Base-by-base conservation (phyloP, 2,797 vertebrate genomes). In the Epinephelus malabaricus region DNA sequence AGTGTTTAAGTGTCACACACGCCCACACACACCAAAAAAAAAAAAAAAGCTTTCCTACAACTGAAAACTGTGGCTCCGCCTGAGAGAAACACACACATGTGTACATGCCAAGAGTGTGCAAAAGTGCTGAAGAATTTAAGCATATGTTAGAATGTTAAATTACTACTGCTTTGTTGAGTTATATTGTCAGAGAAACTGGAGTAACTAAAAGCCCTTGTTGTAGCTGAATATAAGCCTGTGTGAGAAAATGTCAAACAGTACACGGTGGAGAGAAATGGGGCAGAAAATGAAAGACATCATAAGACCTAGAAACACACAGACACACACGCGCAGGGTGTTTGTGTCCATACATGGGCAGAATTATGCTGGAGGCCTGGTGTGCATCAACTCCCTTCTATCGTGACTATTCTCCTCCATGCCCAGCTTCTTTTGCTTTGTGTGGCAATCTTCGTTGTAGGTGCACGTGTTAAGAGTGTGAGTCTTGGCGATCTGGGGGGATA, bases 281-380 rank as follows among this genome's bases (percentile, higher is more conserved):
- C 92, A 92, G 90, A 94, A 92, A 92, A 79, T 78, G 68, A 87
- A 82, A 93, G 82, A 50, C 89, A 93, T 91, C 85, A 89, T 81
- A 79, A 89, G 91, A 85, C 80, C 72, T 80, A 69, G 80, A 71
- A 55, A 80, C 66, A 45, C 73, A 19, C 74, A 63, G 27, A 55
- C 55, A 60, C 78, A 60, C 27, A 56, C 70, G 15, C 75, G 3
- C 74, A 38, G 65, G 51, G 69, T 84, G 82, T 86, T 91, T 88
- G 87, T 89, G 83, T 92, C 94, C 94, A 92, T 94, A 95, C 79
- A 93, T 90, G 94, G 94, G 83, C 88, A 94, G 86, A 90, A 87
- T 89, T 82, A 91, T 64, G 74, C 87, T 25, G 15, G 23, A 79
- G 89, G 73, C 64, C 87, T 93, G 92, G 77, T 30, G 67, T 82